Conservation (phyloP, 2,797 vertebrate genomes). For the Muraenolepis orangiensis region DNA sequence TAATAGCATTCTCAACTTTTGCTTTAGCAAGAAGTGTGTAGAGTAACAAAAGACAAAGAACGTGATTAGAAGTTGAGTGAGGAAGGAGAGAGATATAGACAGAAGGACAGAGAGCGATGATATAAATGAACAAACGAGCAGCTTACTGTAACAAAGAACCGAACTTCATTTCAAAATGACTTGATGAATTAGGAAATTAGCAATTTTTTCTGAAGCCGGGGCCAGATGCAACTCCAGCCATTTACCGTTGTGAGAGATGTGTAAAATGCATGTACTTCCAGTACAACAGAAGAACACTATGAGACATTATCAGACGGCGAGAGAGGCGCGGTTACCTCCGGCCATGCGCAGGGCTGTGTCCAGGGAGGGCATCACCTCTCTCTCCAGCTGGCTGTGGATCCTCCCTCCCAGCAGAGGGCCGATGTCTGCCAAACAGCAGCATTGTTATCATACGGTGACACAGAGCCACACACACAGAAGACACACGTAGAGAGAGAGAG, state of each 20-base stretch:
- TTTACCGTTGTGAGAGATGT: neutral
- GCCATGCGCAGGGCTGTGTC: slow-evolving; percentile 82
- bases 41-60: slow-evolving; percentile 44
- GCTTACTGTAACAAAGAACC: neutral
- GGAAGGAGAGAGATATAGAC: neutral
- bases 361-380: slow-evolving; percentile 83
- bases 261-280: neutral
- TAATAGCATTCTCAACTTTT: slow-evolving; percentile 84
- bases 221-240: neutral
- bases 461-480: neutral
- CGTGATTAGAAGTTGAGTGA: slow-evolving; percentile 24
- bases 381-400: slow-evolving; percentile 81
- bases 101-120: slow-evolving; percentile 1
- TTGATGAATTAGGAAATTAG: neutral
- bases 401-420: slow-evolving; percentile 80
- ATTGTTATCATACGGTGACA: neutral
- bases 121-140: neutral
- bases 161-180: neutral
- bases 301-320: neutral
- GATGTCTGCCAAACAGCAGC: slow-evolving; percentile 73
- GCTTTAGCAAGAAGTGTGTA: slow-evolving; percentile 74
- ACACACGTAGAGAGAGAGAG: neutral
- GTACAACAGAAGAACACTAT: neutral
- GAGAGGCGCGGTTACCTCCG: slow-evolving; percentile 73
- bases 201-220: neutral